Evolutionary conservation across 2,888 invertebrate genomes (phyloP), one percentile per base, ranked within the genome.

Genomic region (Polia nebulosa): DNA sequence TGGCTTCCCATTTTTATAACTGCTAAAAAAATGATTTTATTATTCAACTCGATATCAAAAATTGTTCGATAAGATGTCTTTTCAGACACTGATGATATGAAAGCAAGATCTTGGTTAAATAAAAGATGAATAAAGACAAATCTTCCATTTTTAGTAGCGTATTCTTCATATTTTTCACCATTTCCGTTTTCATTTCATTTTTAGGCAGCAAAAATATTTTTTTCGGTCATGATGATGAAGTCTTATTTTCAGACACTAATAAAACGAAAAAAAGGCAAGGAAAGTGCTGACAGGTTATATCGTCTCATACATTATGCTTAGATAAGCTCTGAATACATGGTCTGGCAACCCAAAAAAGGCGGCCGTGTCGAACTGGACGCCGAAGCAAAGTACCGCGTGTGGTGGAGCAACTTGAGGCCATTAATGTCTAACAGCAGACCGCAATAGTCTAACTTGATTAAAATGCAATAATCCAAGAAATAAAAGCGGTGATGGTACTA

Each of bases 1-100:
- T 97, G 97, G 65, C 96, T 95, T 85, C 96, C 93, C 91, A 97
- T 94, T 88, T 97, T 97, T 51, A 96, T 91, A 65, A 95, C 92
- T 68, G 96, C 97, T 96, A 91, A 72, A 60, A 89, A 91, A 70
- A 53, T 80, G 2, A 34, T 58, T 25, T 45, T 17, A 39, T 65
- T 52, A 60, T 34, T 56, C 6, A 20, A 36, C 15, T 34, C 13
- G 3, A n/a, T 51, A 41, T 22, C n/a, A 53, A 3, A 36, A 45
- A n/a, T 15, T 29, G 20, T 36, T n/a, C 15, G 7, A 25, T 25
- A 49, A 27, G n/a, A 20, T 32, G n/a, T 51, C 3, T 34, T 52
- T 52, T 13, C n/a, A 13, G 5, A 34, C 15, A 27, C 15, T n/a
- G n/a, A 22, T 22, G 22, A 22, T 36, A 27, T 9, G 6, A 6